Evolutionary conservation across 2,888 invertebrate genomes (phyloP).

Genomic region (Apamea sordens): DNA sequence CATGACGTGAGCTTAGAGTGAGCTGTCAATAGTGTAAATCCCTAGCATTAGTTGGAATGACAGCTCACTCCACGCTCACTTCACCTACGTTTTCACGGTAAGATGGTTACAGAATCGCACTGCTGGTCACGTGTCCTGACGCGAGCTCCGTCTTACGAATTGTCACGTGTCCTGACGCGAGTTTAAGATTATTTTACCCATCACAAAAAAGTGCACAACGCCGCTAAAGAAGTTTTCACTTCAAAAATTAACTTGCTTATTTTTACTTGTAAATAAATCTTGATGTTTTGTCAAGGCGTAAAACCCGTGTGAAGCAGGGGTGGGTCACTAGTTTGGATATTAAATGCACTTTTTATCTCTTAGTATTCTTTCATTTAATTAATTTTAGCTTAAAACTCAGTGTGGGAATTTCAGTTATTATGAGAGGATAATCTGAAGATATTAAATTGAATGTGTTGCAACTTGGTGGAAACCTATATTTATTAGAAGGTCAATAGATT

Average conservation of each 20-base stretch:
- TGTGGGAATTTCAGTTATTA: not conserved
- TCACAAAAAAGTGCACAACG: too few species aligned
- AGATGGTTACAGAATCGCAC: too few species aligned
- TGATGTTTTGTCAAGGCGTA: not conserved
- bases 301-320: not conserved
- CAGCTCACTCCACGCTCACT: too few species aligned
- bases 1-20: too few species aligned
- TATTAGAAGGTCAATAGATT: not conserved
- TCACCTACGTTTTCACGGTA: too few species aligned
- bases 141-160: too few species aligned
- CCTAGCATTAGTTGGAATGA: too few species aligned
- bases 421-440: not conserved
- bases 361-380: constrained; percentile 2
- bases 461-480: not conserved
- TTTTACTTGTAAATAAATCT: not conserved
- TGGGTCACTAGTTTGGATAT: not conserved
- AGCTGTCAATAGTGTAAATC: too few species aligned
- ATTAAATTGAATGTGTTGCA: not conserved
- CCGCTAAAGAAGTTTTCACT: too few species aligned
- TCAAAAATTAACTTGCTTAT: not conserved
- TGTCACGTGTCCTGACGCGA: too few species aligned
- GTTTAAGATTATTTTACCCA: too few species aligned
- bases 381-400: not conserved
- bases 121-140: too few species aligned
- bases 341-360: not conserved